Base-by-base conservation (phyloP, 2,888 invertebrate species). In the Invenusta paracnida region DNA sequence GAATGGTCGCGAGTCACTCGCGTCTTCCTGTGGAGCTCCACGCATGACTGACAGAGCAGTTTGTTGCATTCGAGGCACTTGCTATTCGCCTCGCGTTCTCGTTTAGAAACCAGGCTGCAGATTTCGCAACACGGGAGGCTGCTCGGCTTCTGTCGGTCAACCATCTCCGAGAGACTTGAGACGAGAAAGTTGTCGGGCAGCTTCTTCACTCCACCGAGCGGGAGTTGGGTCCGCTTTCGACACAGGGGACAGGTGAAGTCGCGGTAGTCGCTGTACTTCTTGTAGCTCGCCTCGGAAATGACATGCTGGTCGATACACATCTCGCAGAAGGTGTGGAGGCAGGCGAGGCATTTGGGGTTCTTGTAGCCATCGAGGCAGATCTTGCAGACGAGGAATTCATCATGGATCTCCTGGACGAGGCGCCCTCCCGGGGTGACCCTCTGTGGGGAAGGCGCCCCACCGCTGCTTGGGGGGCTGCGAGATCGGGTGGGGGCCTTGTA, bases 131-230 rank as follows among this genome's bases (percentile, higher is more conserved):
- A 91, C 5, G 91, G 90, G 17, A 66, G 31, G 67, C 27, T 67
- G 11, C 23, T 67, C 1, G 85, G 29, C 67, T 86, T 85, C 30
- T 73, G 67, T 73, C 73, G 88, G 13, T 89, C 89, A 25, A 91
- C 89, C 67, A 90, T 88, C 87, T 91, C 91, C 30, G 90, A 89
- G 29, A 92, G 89, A 88, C 90, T 91, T 84, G 91, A 90, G 66
- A 92, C 91, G 85, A 92, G 89, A 87, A 92, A 92, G 88, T 92
- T 92, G 88, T 92, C 92, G 0, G 91, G 91, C 81, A 92, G 90
- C 88, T 91, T 91, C 88, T 91, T 91, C 25, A 91, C 91, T 73
- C 92, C 92, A 11, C 91, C 91, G 81, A 91, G 88, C 66, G 92
- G 92, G 67, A 92, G 89, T 86, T 91, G 91, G 0, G 92, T 92